A percentile compares a stretch with the other conserved stretches of the same genome.
Conservation (phyloP, 2,888 invertebrate genomes). For the Agonum fuliginosum region DNA sequence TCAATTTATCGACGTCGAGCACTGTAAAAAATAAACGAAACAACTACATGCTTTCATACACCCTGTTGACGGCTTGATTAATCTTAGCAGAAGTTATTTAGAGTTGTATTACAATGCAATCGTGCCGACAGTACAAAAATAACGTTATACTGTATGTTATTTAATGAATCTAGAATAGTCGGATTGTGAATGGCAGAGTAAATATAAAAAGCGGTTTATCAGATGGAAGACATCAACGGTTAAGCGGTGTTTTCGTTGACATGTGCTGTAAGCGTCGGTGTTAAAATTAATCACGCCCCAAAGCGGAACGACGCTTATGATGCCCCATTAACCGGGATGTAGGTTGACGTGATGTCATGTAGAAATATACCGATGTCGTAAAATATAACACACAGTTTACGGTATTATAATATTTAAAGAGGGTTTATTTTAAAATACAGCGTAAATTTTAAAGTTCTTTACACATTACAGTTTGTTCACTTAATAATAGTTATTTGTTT, state of each 20-base stretch:
- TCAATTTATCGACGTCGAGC: constrained; percentile 42
- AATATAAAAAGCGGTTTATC: constrained; percentile 31
- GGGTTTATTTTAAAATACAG: not conserved
- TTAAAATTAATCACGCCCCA: constrained; percentile 54
- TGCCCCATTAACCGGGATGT: constrained; percentile 47
- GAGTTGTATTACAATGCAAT: constrained; percentile 3
- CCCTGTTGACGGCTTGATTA: constrained; percentile 46
- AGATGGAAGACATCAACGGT: constrained; percentile 11
- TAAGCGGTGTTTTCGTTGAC: constrained; percentile 15
- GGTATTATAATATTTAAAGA: not conserved
- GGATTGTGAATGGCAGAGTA: not conserved
- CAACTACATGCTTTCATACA: constrained; percentile 41
- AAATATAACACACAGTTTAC: constrained; percentile 14
- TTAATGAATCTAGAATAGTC: constrained; percentile 6
- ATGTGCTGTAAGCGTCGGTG: constrained; percentile 38
- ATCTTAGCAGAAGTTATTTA: constrained; percentile 4
- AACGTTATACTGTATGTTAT: not conserved
- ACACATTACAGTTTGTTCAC: no score
- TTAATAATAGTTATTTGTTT: no score
- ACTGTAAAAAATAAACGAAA: constrained; percentile 28
- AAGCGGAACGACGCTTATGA: constrained; percentile 43
- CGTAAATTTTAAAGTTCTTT: no score
- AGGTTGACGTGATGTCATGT: not conserved
- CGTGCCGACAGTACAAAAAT: not conserved
- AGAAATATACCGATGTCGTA: not conserved